Evolutionary conservation across 2,888 invertebrate genomes (phyloP).

Genomic region (Nematopogon swammerdamellus): DNA sequence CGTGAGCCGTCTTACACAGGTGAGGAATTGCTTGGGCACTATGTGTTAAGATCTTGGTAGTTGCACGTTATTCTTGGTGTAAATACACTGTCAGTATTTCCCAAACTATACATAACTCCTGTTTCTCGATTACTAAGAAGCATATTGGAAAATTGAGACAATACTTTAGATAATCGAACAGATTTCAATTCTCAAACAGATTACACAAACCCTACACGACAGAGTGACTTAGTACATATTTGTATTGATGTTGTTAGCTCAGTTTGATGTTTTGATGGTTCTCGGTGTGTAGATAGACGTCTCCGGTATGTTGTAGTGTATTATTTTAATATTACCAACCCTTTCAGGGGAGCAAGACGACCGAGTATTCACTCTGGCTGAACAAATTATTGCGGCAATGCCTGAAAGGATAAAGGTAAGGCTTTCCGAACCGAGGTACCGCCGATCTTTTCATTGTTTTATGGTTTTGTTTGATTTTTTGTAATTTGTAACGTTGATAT

Average conservation of each 20-base stretch:
- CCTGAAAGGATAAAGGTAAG: constrained; percentile 93
- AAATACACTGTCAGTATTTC: not conserved
- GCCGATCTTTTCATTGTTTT: constrained; percentile 2
- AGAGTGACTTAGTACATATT: not conserved
- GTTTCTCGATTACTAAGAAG: too few relatives aligned
- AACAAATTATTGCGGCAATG: constrained; percentile 98
- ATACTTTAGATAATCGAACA: too few relatives aligned
- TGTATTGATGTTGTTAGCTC: constrained; percentile 1
- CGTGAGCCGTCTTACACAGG: not conserved
- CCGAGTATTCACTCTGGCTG: constrained; percentile 88
- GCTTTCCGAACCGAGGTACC: not conserved
- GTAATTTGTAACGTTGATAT: constrained; percentile 3
- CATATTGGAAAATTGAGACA: too few relatives aligned
- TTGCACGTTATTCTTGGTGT: not conserved
- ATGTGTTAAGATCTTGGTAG: not conserved
- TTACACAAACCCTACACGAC: not conserved
- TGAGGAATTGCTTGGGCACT: not conserved
- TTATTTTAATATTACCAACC: constrained; percentile 12
- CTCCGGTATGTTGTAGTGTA: constrained; percentile 1
- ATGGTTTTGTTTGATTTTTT: too few relatives aligned
- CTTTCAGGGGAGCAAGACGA: constrained; percentile 88
- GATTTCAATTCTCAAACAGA: not conserved
- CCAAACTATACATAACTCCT: not conserved
- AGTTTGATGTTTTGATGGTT: not conserved
- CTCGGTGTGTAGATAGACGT: constrained; percentile 1